Evolutionary conservation across 37 sponge, comb jelly and placozoan species (phyloP).

Genomic region (Axinella damicornis): DNA sequence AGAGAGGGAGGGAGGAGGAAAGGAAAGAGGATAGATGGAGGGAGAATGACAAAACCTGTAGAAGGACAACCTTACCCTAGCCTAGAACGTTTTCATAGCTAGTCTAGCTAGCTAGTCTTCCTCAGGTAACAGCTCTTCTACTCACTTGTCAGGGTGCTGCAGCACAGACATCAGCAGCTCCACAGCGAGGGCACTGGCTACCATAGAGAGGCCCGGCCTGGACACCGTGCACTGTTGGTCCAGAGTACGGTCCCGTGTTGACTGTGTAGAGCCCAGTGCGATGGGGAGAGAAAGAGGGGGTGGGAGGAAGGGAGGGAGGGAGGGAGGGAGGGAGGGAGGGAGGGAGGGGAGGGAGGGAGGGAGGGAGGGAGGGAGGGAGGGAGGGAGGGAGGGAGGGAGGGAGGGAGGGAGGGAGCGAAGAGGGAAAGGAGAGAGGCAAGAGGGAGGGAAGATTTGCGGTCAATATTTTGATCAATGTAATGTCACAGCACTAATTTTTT

Average conservation of each 20-base stretch:
- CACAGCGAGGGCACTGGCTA: constrained; percentile 91
- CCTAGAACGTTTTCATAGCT: too few relatives aligned
- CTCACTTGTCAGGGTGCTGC: constrained; percentile 89
- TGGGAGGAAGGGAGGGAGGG: neutral
- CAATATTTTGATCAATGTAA: too few relatives aligned
- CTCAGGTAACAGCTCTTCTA: too few relatives aligned
- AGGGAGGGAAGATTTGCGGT: neutral
- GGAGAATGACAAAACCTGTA: too few relatives aligned
- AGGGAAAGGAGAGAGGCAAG: neutral
- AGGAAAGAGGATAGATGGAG: too few relatives aligned
- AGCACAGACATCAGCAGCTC: constrained; percentile 89
- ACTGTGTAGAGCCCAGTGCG: constrained; percentile 51
- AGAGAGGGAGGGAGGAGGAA: too few relatives aligned
- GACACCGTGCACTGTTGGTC: constrained; percentile 99
- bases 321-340: neutral
- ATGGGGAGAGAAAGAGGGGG: neutral
- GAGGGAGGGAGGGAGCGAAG: neutral
- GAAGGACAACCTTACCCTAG: too few relatives aligned
- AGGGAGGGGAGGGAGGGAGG: neutral
- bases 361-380: neutral
- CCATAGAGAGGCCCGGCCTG: constrained; percentile 94
- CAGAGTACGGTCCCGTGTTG: constrained; percentile 94
- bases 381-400: neutral
- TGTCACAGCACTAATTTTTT: too few relatives aligned
- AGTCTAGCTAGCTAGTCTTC: too few relatives aligned